Evolutionary conservation across 2,113 vertebrate genomes (phyloP).

Genomic region (Clarias macrocephalus): DNA sequence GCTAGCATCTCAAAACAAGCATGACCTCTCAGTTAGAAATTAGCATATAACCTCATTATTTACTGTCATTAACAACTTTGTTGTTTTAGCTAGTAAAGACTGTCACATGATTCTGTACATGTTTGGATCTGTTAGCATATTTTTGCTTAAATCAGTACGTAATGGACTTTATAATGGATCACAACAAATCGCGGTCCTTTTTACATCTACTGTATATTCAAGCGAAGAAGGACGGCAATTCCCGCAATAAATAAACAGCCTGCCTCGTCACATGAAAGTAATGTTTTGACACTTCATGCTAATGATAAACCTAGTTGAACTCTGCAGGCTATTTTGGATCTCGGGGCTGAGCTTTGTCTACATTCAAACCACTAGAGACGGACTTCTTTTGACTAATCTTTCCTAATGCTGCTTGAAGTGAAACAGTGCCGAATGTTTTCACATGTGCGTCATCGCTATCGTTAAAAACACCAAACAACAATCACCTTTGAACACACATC

Average conservation of each 20-base stretch:
- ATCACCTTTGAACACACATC: background rate
- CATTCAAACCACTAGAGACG: slow-evolving; percentile 15
- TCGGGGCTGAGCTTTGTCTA: background rate
- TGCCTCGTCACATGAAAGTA: background rate
- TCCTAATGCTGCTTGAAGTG: background rate
- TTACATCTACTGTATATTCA: background rate
- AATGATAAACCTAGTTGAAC: background rate
- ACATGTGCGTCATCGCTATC: background rate
- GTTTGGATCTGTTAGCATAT: background rate
- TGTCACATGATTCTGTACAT: background rate
- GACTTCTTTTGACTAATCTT: slow-evolving; percentile 20
- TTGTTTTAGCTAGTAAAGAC: background rate
- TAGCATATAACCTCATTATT: background rate
- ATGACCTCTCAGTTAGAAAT: too few species aligned
- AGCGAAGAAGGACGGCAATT: background rate
- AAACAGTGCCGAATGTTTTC: background rate
- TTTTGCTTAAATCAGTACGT: background rate
- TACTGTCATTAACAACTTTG: background rate
- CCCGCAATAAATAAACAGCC: background rate
- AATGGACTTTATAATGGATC: background rate
- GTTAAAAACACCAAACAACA: background rate
- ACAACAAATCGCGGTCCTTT: background rate
- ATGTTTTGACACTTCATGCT: slow-evolving; percentile 3
- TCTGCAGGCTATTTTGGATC: background rate
- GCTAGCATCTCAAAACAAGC: background rate